Evolutionary conservation across 2,888 invertebrate genomes (phyloP).

Genomic region (Rutpela maculata): DNA sequence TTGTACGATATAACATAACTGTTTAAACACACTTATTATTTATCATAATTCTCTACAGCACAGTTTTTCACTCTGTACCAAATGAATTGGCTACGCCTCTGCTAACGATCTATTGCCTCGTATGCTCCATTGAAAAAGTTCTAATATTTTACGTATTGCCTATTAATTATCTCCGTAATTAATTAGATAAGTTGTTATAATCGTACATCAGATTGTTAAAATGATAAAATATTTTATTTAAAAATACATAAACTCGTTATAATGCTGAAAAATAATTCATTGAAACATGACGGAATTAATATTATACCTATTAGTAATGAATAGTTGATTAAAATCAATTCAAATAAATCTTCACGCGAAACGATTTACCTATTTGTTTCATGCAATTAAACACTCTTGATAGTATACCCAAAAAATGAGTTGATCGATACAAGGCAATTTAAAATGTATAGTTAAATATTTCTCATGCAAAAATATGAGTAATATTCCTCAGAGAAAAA

Average conservation of each 20-base stretch:
- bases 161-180: constrained; percentile 1
- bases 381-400: neutral
- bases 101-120: constrained; percentile 14
- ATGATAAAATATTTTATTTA: neutral
- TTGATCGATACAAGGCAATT: neutral
- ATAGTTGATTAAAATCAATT: constrained; percentile 23
- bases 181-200: constrained; percentile 4
- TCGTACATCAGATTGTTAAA: neutral
- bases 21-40: constrained; percentile 2
- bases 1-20: neutral
- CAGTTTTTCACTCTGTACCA: constrained; percentile 7
- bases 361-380: neutral
- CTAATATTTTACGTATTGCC: constrained; percentile 3
- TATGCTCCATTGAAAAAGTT: neutral
- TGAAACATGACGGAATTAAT: constrained; percentile 29
- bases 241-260: neutral
- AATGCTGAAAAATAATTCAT: constrained; percentile 18
- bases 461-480: neutral
- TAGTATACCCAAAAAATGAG: neutral
- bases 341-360: neutral
- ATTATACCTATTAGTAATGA: constrained; percentile 25
- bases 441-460: neutral
- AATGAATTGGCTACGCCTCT: constrained; percentile 15
- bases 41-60: neutral
- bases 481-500: neutral